phyloP scores from a whole-genome alignment of 2,888 invertebrate species.

The Incurvaria masculella region DNA sequence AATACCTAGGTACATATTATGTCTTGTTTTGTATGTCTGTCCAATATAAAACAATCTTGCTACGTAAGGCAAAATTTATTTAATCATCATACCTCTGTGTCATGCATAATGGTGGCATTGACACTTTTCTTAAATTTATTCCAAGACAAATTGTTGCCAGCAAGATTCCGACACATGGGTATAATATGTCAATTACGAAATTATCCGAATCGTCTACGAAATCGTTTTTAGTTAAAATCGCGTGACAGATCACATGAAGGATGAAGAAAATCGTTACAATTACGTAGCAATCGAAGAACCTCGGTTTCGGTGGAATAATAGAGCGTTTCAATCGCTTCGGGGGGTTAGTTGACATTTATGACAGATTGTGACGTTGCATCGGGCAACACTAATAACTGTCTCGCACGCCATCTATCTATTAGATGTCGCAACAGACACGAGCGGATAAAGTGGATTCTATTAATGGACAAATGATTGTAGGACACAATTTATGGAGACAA shows the following conservation, averaged over 20 bases:
- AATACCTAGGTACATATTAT: too few species aligned
- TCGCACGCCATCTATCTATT: conserved; percentile 50
- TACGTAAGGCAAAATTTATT: too few species aligned
- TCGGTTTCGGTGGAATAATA: conserved; percentile 35
- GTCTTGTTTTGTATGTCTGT: too few species aligned
- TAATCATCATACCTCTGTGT: too few species aligned
- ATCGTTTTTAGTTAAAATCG: background rate
- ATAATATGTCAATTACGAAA: conserved; percentile 26
- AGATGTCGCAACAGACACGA: conserved; percentile 34
- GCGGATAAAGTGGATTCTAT: conserved; percentile 37
- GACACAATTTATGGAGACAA: conserved; percentile 19
- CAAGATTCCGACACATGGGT: conserved; percentile 16
- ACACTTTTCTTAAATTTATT: background rate
- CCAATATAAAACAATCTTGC: too few species aligned
- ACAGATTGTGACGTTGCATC: conserved; percentile 39
- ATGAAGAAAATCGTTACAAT: background rate
- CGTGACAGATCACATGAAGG: background rate
- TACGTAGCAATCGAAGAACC: conserved; percentile 31
- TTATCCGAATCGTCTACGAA: conserved; percentile 16
- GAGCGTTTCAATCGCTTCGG: conserved; percentile 30
- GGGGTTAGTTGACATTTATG: conserved; percentile 42
- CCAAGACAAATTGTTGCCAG: conserved; percentile 16
- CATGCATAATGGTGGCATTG: too few species aligned
- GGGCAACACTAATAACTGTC: conserved; percentile 39
- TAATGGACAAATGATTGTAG: conserved; percentile 38